phyloP scores from a whole-genome alignment of 2,888 invertebrate genomes.

The Mermis nigrescens region DNA sequence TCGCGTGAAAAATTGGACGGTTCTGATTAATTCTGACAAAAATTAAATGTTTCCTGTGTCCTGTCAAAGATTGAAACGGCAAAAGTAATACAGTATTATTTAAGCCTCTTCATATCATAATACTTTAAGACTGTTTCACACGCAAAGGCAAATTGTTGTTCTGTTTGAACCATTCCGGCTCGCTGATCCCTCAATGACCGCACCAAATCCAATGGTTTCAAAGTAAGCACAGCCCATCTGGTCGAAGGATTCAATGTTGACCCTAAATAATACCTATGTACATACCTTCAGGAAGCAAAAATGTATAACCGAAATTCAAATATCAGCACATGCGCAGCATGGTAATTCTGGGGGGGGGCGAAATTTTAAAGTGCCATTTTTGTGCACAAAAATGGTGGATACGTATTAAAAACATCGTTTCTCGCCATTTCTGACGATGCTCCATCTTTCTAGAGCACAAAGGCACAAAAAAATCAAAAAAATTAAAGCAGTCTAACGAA shows the following conservation, averaged over 20 bases:
- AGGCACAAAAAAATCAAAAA: too few relatives aligned
- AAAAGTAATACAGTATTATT: background rate
- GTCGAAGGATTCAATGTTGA: too few relatives aligned
- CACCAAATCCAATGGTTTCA: constrained; percentile 11
- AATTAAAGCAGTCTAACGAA: too few relatives aligned
- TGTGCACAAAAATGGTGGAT: background rate
- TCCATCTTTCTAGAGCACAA: too few relatives aligned
- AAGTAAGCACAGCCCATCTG: background rate
- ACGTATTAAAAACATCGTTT: background rate
- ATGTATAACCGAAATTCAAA: too few relatives aligned
- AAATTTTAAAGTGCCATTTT: background rate
- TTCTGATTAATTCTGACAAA: too few relatives aligned
- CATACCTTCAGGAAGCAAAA: too few relatives aligned
- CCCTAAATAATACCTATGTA: too few relatives aligned
- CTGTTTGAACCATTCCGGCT: constrained; percentile 14
- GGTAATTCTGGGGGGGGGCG: background rate
- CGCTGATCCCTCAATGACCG: constrained; percentile 11
- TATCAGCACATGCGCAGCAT: background rate
- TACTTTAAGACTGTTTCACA: constrained; percentile 9
- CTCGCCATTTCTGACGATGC: too few relatives aligned
- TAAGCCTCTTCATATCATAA: constrained; percentile 3
- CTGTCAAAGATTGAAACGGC: background rate
- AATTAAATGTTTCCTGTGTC: too few relatives aligned
- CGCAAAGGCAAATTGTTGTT: constrained; percentile 13
- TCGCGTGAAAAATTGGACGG: too few relatives aligned